These are phyloP conservation scores for Pyrrhia umbra DNA, from an alignment of 2,888 invertebrate genomes.

Conservation along the genomic window DNA sequence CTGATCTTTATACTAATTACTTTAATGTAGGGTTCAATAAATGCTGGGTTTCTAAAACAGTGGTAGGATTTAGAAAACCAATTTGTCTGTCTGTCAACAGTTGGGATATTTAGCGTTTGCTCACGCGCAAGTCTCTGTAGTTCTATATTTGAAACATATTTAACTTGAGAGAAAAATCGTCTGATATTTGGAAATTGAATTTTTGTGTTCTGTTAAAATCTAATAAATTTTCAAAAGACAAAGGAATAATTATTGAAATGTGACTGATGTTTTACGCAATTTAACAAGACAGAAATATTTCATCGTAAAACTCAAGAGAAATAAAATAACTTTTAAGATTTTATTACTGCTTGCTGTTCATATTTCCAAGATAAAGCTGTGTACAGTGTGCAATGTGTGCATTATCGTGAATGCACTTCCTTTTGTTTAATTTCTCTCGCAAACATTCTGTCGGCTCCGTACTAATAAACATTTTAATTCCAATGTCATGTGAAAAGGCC, in stretches of 20 bases:
- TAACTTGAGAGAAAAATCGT: slow-evolving; percentile 26
- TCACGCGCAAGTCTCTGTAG: slow-evolving; percentile 64
- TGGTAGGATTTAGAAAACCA: slow-evolving; percentile 78
- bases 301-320: background rate
- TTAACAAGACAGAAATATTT: background rate
- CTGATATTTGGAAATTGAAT: slow-evolving; percentile 16
- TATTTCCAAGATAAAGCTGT: slow-evolving; percentile 1
- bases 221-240: slow-evolving; percentile 7
- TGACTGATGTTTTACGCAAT: background rate
- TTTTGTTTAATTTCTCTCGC: slow-evolving; percentile 20
- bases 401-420: slow-evolving; percentile 9
- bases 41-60: slow-evolving; percentile 58
- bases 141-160: slow-evolving; percentile 66
- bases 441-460: background rate
- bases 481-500: background rate
- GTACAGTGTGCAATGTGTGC: background rate
- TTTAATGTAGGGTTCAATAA: slow-evolving; percentile 29
- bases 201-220: slow-evolving; percentile 18
- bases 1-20: background rate
- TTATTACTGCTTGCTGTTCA: background rate
- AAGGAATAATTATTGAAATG: background rate
- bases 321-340: background rate
- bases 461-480: slow-evolving; percentile 14
- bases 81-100: slow-evolving; percentile 86
- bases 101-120: slow-evolving; percentile 75